These are phyloP conservation scores for Lordiphosa clarofinis DNA, from an alignment of 1,140 invertebrate genomes.

Conservation along the genomic window DNA sequence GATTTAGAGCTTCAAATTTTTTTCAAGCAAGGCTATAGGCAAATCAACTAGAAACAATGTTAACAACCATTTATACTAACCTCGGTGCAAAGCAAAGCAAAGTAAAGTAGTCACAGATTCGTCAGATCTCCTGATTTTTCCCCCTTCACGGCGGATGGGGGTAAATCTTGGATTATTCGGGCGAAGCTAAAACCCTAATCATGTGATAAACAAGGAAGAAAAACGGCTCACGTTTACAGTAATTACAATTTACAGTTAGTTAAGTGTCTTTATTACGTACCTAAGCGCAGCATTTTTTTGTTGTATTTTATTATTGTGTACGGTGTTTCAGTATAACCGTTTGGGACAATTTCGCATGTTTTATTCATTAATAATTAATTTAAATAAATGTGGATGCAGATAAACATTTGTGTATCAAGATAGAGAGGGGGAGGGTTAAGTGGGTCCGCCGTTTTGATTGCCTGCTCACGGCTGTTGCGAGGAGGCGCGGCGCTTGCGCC, in stretches of 20 bases:
- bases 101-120: slow-evolving; percentile 36
- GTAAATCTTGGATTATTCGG: slow-evolving; percentile 5
- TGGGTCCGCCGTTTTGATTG: slow-evolving; percentile 30
- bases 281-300: slow-evolving; percentile 21
- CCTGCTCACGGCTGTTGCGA: slow-evolving; percentile 52
- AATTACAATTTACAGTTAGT: slow-evolving; percentile 38
- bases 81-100: slow-evolving; percentile 54
- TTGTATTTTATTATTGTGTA: slow-evolving; percentile 7
- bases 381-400: slow-evolving; percentile 19
- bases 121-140: slow-evolving; percentile 14
- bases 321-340: not conserved
- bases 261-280: slow-evolving; percentile 49
- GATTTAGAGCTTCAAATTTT: too few relatives aligned
- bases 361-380: slow-evolving; percentile 10
- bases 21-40: too few relatives aligned
- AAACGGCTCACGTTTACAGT: slow-evolving; percentile 23
- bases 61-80: slow-evolving; percentile 39
- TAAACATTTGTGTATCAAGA: not conserved
- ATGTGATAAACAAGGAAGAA: slow-evolving; percentile 50
- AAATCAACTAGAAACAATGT: too few relatives aligned
- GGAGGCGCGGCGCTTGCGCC: slow-evolving; percentile 78
- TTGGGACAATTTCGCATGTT: slow-evolving; percentile 23
- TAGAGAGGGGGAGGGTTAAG: too few relatives aligned
- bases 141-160: slow-evolving; percentile 1
- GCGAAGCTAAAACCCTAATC: slow-evolving; percentile 26